Percentiles rank a stretch among this genome's conserved stretches.
Evolutionary conservation across 2,888 invertebrate genomes (phyloP).

Genomic region (Synergus laeviventris): DNA sequence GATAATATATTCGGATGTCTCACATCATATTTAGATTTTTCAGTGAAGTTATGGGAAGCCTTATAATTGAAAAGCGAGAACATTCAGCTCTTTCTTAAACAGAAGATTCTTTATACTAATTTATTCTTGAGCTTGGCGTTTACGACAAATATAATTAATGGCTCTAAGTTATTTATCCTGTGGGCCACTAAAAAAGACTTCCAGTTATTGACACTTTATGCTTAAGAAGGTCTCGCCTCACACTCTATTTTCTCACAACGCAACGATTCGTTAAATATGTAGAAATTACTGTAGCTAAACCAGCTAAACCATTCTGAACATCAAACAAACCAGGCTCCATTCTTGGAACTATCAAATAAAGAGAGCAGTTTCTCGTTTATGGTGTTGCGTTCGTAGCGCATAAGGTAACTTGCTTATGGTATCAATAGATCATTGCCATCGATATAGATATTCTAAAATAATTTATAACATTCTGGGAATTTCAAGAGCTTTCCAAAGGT

Average conservation of each 20-base stretch:
- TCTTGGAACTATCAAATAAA: conserved; percentile 11
- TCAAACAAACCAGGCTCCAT: background rate
- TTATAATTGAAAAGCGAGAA: background rate
- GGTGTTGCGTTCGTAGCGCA: background rate
- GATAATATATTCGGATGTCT: no score
- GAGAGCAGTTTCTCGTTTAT: conserved; percentile 12
- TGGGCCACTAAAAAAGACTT: background rate
- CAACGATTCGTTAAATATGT: background rate
- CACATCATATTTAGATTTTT: no score
- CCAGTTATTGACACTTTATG: conserved; percentile 1
- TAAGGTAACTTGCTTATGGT: background rate
- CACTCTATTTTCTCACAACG: background rate
- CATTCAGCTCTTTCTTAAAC: background rate
- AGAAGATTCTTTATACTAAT: background rate
- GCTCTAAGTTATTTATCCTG: background rate
- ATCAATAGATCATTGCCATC: no score
- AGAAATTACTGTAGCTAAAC: background rate
- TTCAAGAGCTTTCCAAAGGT: no score
- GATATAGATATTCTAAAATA: no score
- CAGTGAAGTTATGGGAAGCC: no score
- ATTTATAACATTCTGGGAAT: no score
- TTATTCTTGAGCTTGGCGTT: background rate
- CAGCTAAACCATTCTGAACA: background rate
- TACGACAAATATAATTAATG: background rate
- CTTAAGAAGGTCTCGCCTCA: background rate